Evolutionary conservation across 2,888 invertebrate species (phyloP).

Genomic region (Electrophaes corylata): DNA sequence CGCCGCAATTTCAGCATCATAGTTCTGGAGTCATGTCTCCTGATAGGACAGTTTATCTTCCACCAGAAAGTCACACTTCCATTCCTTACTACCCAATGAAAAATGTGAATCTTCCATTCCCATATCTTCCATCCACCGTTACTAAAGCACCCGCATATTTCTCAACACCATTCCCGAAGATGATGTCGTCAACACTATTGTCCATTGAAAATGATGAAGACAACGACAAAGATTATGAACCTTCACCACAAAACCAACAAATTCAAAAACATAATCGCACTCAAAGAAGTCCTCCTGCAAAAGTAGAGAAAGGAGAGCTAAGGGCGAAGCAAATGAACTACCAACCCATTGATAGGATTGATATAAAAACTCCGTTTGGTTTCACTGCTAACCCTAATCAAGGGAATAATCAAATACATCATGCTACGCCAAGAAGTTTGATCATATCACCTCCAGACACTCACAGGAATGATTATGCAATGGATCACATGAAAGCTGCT

Average conservation of each 20-base stretch:
- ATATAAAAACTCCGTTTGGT: constrained; percentile 57
- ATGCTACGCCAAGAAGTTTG: constrained; percentile 60
- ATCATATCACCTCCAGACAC: constrained; percentile 32
- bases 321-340: constrained; percentile 55
- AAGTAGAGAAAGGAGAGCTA: constrained; percentile 54
- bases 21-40: constrained; percentile 57
- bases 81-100: constrained; percentile 67
- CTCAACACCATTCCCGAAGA: constrained; percentile 62
- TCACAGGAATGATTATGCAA: constrained; percentile 27
- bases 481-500: constrained; percentile 64
- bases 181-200: constrained; percentile 60
- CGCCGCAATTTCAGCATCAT: constrained; percentile 64
- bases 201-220: constrained; percentile 58
- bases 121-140: constrained; percentile 66
- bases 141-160: constrained; percentile 64
- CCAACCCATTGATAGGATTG: constrained; percentile 66
- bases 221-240: constrained; percentile 50
- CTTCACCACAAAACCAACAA: constrained; percentile 28
- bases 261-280: constrained; percentile 50
- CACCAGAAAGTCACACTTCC: constrained; percentile 69
- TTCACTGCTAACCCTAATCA: constrained; percentile 41
- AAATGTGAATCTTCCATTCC: constrained; percentile 63
- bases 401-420: constrained; percentile 45
- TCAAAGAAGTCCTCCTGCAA: constrained; percentile 43
- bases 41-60: constrained; percentile 69